These are phyloP conservation scores for Drosophila demipolita DNA, from an alignment of 2,888 invertebrate genomes.

Conservation along the genomic window DNA sequence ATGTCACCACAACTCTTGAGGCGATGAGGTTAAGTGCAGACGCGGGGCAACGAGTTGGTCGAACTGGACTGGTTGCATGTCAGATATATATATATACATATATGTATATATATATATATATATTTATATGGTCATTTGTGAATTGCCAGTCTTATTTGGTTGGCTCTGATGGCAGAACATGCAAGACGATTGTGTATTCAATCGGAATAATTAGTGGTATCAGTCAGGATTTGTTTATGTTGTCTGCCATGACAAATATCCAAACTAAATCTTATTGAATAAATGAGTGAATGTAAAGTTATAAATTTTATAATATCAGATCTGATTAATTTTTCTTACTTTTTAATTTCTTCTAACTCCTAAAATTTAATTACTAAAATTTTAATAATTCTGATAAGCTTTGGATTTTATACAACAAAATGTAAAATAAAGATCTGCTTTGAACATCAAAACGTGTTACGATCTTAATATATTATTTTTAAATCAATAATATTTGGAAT, in stretches of 20 bases:
- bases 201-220: constrained; percentile 69
- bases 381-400: not conserved
- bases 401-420: not conserved
- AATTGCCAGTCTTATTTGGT: constrained; percentile 46
- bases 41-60: constrained; percentile 16
- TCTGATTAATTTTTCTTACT: not conserved
- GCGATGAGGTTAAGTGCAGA: constrained; percentile 45
- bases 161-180: constrained; percentile 30
- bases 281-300: not conserved
- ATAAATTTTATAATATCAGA: not conserved
- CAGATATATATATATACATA: constrained; percentile 28
- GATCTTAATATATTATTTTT: not conserved
- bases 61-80: constrained; percentile 12
- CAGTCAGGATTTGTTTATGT: constrained; percentile 39
- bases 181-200: constrained; percentile 62
- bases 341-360: not conserved
- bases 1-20: constrained; percentile 63
- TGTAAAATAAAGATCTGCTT: not conserved
- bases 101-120: constrained; percentile 3
- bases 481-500: not conserved
- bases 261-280: constrained; percentile 7
- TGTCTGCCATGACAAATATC: constrained; percentile 9
- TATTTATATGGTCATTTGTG: constrained; percentile 36
- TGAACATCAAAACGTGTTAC: not conserved
- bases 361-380: not conserved